Evolutionary conservation across 1,140 invertebrate genomes (phyloP), one percentile per base, ranked within the genome.

Genomic region (Laupala kohalensis): DNA sequence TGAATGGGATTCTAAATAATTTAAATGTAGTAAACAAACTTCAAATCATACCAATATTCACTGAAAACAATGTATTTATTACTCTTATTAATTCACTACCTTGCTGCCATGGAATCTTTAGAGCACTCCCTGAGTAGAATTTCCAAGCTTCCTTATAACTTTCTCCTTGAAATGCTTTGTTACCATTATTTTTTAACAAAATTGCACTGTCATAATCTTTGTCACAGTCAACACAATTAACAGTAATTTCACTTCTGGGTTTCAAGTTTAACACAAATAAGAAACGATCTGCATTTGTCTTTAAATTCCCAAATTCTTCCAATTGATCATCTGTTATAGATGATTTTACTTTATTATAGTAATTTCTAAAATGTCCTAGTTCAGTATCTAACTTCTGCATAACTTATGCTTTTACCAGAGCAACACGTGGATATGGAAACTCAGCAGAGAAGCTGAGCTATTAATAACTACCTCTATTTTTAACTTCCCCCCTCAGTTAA

Each of bases 91-190:
- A 24, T 25, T 66, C 77, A 77, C 78, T 78, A 91, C 89, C 84
- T 80, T 87, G 83, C 78, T 85, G 84, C 71, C 84, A 82, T 23
- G 91, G 87, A 80, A 86, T 86, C 19, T 83, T 76, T 25, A 89
- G 77, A 75, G 89, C 85, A 73, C 89, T 89, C 73, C 88, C 84
- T 66, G 87, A 91, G 80, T 96, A 97, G 5, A 85, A 80, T 25
- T 87, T 80, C 74, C 94, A 80, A 1, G 94, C 91, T 75, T 86
- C 86, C n/a, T 80, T 74, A 82, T 89, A 94, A 76, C 92, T 86
- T 70, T 89, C 89, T 74, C 85, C 86, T 75, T 90, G 88, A 75
- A 95, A 96, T 26, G 85, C 87, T 66, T 84, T 83, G 77, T 96
- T 96, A 23, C 93, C 95, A 72, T 86, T 82, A 67, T 88, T 85